Evolutionary conservation across 2,888 invertebrate species (phyloP).

Genomic region (Acleris laterana): DNA sequence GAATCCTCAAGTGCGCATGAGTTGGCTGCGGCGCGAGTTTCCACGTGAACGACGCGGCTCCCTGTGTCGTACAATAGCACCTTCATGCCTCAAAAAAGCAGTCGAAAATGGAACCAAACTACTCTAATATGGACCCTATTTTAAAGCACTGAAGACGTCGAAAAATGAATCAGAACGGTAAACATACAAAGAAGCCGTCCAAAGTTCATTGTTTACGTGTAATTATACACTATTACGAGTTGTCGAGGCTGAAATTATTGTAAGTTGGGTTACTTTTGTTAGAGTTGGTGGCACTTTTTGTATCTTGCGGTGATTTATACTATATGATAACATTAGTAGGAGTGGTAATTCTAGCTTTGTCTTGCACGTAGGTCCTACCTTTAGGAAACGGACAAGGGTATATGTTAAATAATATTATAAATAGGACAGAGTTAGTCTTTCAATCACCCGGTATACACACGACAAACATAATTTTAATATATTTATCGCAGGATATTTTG

Average conservation of each 20-base stretch:
- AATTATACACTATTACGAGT: slow-evolving; percentile 33
- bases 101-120: too few species aligned
- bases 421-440: too few species aligned
- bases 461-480: too few species aligned
- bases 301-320: not conserved
- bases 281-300: slow-evolving; percentile 3
- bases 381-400: too few species aligned
- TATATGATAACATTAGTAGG: not conserved
- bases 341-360: not conserved
- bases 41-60: slow-evolving; percentile 53
- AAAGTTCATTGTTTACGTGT: slow-evolving; percentile 32
- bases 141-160: not conserved
- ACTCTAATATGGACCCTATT: slow-evolving; percentile 12
- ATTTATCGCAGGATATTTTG: not conserved
- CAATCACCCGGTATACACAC: too few species aligned
- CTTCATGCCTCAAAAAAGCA: not conserved
- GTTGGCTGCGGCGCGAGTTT: slow-evolving; percentile 64
- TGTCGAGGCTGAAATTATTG: slow-evolving; percentile 30
- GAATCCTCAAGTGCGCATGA: slow-evolving; percentile 74
- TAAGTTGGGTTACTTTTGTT: slow-evolving; percentile 9
- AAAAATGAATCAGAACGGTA: not conserved
- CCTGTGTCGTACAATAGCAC: slow-evolving; percentile 35
- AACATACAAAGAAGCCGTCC: slow-evolving; percentile 64
- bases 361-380: not conserved
- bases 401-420: too few species aligned